Evolutionary conservation across 2,113 vertebrate genomes (phyloP).

Genomic region (Marcusenius ussheri): DNA sequence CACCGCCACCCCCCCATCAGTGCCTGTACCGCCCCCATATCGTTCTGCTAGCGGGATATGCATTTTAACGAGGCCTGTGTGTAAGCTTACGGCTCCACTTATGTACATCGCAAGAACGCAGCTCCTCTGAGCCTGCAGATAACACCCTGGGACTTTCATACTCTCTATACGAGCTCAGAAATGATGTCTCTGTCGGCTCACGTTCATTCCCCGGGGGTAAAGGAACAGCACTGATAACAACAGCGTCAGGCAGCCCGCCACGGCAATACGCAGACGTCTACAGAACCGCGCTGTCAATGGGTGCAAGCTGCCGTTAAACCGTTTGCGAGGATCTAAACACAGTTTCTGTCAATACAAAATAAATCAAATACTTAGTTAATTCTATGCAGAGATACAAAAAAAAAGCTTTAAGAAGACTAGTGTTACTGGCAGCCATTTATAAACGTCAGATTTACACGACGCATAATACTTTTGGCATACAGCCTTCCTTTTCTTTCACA

Average conservation of each 20-base stretch:
- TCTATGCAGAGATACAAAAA: neutral
- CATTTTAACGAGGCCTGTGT: neutral
- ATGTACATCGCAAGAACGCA: neutral
- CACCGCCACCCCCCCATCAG: neutral
- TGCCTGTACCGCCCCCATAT: neutral
- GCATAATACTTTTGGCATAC: neutral
- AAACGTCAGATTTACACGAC: neutral
- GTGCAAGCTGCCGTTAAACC: neutral
- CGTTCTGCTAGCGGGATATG: neutral
- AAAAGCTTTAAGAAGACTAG: neutral
- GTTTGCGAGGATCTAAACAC: neutral
- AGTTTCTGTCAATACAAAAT: neutral
- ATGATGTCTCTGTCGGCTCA: neutral
- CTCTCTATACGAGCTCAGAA: neutral
- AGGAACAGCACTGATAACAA: neutral
- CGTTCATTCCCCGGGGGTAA: neutral
- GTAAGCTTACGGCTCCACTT: neutral
- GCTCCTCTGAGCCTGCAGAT: neutral
- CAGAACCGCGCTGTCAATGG: neutral
- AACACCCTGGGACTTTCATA: neutral
- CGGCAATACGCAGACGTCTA: neutral
- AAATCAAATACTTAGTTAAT: conserved; percentile 1
- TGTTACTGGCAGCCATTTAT: neutral
- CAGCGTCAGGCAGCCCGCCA: too few species aligned
- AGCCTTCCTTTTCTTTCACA: neutral